Conservation (phyloP, 2,113 vertebrate genomes). For the Cavia aperea region DNA sequence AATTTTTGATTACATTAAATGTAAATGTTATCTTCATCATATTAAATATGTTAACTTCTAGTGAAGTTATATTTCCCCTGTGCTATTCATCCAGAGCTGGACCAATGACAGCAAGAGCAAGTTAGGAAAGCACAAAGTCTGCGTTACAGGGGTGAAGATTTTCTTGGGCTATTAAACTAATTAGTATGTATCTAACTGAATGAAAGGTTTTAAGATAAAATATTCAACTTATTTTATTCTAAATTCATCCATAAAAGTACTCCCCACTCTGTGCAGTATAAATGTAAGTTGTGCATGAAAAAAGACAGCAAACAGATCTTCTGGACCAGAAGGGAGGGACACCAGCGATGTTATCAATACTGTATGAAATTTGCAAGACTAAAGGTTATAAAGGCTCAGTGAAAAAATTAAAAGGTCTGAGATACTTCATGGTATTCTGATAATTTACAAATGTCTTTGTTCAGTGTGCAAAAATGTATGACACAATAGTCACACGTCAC, state of each 20-base stretch:
- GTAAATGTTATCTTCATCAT: background rate
- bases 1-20: background rate
- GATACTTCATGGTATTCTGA: background rate
- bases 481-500: slow-evolving; percentile 25
- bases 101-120: background rate
- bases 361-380: background rate
- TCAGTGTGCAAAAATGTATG: slow-evolving; percentile 15
- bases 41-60: background rate
- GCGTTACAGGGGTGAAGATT: background rate
- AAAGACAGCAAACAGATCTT: background rate
- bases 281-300: background rate
- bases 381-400: background rate
- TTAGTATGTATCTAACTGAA: background rate
- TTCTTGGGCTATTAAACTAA: slow-evolving; percentile 15
- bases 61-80: background rate
- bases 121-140: background rate
- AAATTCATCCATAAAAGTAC: background rate
- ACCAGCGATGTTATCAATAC: background rate
- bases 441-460: background rate
- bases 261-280: background rate
- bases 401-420: slow-evolving; percentile 12
- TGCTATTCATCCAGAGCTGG: background rate
- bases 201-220: slow-evolving; percentile 20
- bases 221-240: background rate
- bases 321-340: background rate